These are phyloP conservation scores for Homarus americanus DNA, from an alignment of 1,140 invertebrate genomes.

Conservation along the genomic window DNA sequence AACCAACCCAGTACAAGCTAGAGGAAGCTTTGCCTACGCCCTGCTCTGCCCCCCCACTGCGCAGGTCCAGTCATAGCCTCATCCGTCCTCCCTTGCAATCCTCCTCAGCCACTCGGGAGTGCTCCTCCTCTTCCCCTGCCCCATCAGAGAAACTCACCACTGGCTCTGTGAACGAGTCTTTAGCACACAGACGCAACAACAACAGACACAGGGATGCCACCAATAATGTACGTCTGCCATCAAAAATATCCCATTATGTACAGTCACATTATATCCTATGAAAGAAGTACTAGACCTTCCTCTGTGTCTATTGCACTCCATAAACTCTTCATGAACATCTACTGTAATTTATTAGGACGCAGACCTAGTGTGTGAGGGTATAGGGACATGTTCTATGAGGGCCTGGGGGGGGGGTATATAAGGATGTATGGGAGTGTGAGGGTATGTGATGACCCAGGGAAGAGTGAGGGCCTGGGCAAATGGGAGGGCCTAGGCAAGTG, in stretches of 20 bases:
- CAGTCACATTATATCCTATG: neutral
- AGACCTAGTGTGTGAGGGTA: too few relatives aligned
- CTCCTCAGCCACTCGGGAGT: constrained; percentile 26
- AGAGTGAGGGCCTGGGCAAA: too few relatives aligned
- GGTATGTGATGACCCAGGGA: too few relatives aligned
- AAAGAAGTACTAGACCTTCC: constrained; percentile 20
- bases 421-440: too few relatives aligned
- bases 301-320: constrained; percentile 9
- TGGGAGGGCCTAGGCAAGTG: too few relatives aligned
- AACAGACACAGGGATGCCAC: constrained; percentile 49
- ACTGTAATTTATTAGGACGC: too few relatives aligned
- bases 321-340: too few relatives aligned
- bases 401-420: too few relatives aligned
- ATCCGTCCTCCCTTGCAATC: constrained; percentile 52
- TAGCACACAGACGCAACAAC: constrained; percentile 54
- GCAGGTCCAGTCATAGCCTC: constrained; percentile 61
- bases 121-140: constrained; percentile 11
- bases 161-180: constrained; percentile 55
- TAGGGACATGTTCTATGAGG: too few relatives aligned
- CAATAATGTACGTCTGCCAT: constrained; percentile 56
- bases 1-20: constrained; percentile 62
- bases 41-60: constrained; percentile 61
- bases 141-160: constrained; percentile 43
- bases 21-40: constrained; percentile 59
- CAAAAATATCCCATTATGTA: constrained; percentile 1